phyloP scores from a whole-genome alignment of 2,797 vertebrate species.

The Gorsachius magnificus region DNA sequence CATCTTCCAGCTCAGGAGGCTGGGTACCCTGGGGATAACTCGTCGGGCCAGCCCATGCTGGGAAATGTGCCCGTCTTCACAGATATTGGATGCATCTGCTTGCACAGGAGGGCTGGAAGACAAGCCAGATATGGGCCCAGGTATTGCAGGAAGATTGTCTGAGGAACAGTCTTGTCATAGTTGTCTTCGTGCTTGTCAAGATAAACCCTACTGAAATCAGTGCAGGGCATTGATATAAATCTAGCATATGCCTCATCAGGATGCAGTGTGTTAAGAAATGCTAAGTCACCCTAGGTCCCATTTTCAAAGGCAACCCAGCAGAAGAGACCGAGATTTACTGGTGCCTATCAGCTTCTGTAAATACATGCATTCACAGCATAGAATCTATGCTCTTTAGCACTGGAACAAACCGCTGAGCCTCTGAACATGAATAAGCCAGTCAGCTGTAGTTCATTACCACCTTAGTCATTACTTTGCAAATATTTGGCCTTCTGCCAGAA shows the following conservation, averaged over 20 bases:
- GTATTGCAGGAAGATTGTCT: background rate
- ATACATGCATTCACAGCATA: background rate
- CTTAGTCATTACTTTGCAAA: constrained; percentile 56
- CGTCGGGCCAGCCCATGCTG: background rate
- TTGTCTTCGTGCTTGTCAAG: background rate
- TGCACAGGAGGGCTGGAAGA: background rate
- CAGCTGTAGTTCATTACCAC: constrained; percentile 49
- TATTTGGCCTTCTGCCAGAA: constrained; percentile 52
- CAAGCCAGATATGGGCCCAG: accelerated
- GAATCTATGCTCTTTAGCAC: background rate
- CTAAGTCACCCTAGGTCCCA: background rate
- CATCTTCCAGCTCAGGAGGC: no score
- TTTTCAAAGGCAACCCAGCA: background rate
- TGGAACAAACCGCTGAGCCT: background rate
- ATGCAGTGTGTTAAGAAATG: background rate
- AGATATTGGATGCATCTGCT: background rate
- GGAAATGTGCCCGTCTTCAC: background rate
- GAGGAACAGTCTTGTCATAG: background rate
- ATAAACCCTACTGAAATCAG: background rate
- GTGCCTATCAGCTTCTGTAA: background rate
- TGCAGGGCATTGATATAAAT: background rate
- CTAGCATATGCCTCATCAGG: background rate
- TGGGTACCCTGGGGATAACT: no score
- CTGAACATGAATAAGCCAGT: constrained; percentile 2
- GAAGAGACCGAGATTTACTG: background rate